These are phyloP conservation scores for Tragulus kanchil DNA, from an alignment of 2,113 vertebrate genomes.

Conservation along the genomic window DNA sequence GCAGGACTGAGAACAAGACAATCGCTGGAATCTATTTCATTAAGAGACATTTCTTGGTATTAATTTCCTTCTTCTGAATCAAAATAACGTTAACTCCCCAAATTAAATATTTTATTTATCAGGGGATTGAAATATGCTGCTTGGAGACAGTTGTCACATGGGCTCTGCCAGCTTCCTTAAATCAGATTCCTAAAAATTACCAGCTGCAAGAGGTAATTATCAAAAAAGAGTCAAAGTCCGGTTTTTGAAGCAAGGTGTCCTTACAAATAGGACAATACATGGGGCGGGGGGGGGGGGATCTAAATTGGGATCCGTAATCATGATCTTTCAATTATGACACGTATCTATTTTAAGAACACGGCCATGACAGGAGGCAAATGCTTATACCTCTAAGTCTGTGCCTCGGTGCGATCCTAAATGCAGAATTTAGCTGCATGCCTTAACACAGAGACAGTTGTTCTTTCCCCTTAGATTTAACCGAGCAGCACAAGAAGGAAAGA, in stretches of 20 bases:
- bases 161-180: neutral
- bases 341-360: neutral
- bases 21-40: neutral
- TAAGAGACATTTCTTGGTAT: neutral
- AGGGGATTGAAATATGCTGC: neutral
- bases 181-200: slow-evolving; percentile 52
- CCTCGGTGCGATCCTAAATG: neutral
- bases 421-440: neutral
- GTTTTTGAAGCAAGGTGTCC: neutral
- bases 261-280: slow-evolving; percentile 40
- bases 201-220: slow-evolving; percentile 33
- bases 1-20: neutral
- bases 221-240: neutral
- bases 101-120: slow-evolving; percentile 45
- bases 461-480: neutral
- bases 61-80: slow-evolving; percentile 49
- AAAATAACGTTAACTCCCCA: neutral
- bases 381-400: neutral
- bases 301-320: neutral
- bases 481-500: neutral
- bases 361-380: neutral
- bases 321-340: neutral
- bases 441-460: neutral
- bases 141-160: neutral
- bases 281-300: neutral